These are phyloP conservation scores for Sus scrofa DNA, from an alignment of 2,113 vertebrate genomes.

Conservation along the genomic window DNA sequence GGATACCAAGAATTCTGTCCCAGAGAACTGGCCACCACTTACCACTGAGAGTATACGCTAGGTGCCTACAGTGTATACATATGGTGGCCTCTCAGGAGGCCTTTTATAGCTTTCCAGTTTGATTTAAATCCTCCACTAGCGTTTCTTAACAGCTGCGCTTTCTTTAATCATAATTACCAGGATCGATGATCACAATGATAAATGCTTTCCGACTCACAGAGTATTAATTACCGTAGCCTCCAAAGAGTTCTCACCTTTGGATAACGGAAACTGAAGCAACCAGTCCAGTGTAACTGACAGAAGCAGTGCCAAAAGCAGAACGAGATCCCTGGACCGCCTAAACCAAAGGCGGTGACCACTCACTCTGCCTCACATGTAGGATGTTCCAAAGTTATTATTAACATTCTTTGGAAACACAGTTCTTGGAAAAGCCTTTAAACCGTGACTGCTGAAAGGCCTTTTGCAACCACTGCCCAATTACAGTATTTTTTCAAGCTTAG, in stretches of 20 bases:
- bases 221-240: neutral
- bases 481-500: constrained; percentile 48
- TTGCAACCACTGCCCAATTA: constrained; percentile 65
- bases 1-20: neutral
- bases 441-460: constrained; percentile 61
- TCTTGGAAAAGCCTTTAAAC: constrained; percentile 72
- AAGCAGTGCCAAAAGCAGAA: neutral
- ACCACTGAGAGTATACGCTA: neutral
- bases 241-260: neutral
- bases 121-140: neutral
- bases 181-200: constrained; percentile 1
- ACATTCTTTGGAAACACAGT: constrained; percentile 67
- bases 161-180: neutral
- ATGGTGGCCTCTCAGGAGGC: neutral
- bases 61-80: fast-evolving
- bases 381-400: constrained; percentile 65
- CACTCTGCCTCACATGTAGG: neutral
- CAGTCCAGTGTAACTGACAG: neutral
- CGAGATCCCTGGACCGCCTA: neutral
- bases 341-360: neutral
- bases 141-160: neutral
- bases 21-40: neutral
- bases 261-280: neutral
- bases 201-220: neutral
- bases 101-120: neutral